Evolutionary conservation across 1,140 invertebrate species (phyloP).

Genomic region (Steinernema khuongi): DNA sequence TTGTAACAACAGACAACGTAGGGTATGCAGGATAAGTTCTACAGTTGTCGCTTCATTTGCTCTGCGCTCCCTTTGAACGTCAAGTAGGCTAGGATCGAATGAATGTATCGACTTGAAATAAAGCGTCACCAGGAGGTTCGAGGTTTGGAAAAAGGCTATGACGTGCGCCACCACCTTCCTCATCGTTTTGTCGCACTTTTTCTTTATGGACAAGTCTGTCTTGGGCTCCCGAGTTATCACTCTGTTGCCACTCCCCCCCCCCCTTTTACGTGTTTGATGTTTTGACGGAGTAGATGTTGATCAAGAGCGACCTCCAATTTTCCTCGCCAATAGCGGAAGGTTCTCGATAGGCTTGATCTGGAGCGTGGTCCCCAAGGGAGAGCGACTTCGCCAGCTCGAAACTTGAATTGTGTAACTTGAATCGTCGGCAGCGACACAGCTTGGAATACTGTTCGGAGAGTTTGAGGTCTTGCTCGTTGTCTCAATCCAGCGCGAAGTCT

Average conservation of each 20-base stretch:
- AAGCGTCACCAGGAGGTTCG: too few relatives aligned
- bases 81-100: too few relatives aligned
- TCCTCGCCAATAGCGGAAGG: slow-evolving; percentile 79
- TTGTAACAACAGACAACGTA: too few relatives aligned
- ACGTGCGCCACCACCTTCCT: too few relatives aligned
- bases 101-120: too few relatives aligned
- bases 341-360: slow-evolving; percentile 96
- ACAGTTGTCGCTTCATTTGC: too few relatives aligned
- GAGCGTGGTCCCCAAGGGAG: slow-evolving; percentile 85
- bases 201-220: slow-evolving; percentile 46
- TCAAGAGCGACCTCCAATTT: slow-evolving; percentile 79
- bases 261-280: slow-evolving; percentile 89
- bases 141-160: too few relatives aligned
- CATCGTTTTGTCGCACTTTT: too few relatives aligned
- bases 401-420: slow-evolving; percentile 29
- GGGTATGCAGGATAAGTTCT: too few relatives aligned
- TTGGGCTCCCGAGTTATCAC: slow-evolving; percentile 47
- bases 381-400: slow-evolving; percentile 79
- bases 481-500: too few relatives aligned
- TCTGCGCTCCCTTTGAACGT: too few relatives aligned
- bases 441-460: slow-evolving; percentile 62
- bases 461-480: too few relatives aligned
- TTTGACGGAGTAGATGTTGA: slow-evolving; percentile 92
- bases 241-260: not conserved
- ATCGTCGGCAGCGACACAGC: slow-evolving; percentile 18